Conservation (phyloP, 2,797 vertebrate genomes). For the Silurus aristotelis region DNA sequence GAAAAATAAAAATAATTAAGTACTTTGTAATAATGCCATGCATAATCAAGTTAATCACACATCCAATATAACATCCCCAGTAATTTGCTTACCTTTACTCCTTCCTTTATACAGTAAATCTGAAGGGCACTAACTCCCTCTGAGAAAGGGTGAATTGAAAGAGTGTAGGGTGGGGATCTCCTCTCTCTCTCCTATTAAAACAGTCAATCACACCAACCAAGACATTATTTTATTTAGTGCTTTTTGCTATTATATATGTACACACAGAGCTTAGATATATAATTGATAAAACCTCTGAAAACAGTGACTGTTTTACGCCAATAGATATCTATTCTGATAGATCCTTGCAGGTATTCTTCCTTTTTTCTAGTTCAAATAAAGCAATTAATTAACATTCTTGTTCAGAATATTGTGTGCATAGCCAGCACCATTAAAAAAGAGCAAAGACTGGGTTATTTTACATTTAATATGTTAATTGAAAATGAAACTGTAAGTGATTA, state of each 20-base stretch:
- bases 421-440: neutral
- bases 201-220: neutral
- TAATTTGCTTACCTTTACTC: slow-evolving; percentile 86
- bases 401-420: neutral
- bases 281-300: neutral
- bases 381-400: neutral
- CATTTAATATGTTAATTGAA: neutral
- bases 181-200: slow-evolving; percentile 88
- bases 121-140: slow-evolving; percentile 96
- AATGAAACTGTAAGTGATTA: neutral
- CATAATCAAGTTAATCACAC: neutral
- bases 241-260: neutral
- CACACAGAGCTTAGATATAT: neutral
- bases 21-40: neutral
- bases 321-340: neutral
- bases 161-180: slow-evolving; percentile 93
- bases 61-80: neutral
- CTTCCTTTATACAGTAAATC: slow-evolving; percentile 99
- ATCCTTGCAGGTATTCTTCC: neutral
- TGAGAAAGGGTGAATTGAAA: slow-evolving; percentile 95
- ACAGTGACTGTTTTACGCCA: too few species aligned
- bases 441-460: neutral
- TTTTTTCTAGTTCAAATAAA: neutral
- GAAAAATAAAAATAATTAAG: neutral
- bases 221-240: neutral